A percentile compares a stretch with the other conserved stretches of the same genome.
phyloP scores from a whole-genome alignment of 2,888 invertebrate species.

The Notodonta dromedarius region DNA sequence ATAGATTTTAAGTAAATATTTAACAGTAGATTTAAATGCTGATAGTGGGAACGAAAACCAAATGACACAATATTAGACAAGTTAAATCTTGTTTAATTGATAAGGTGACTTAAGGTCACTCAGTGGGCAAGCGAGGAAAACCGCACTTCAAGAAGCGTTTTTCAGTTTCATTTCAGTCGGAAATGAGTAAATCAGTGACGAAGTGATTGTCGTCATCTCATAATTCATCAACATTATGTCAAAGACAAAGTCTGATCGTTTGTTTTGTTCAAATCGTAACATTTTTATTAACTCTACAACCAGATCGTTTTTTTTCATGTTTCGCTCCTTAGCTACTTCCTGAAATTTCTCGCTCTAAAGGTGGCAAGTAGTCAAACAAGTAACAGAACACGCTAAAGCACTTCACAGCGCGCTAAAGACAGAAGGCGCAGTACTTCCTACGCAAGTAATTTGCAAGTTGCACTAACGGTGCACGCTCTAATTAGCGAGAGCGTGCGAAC shows the following conservation, averaged over 20 bases:
- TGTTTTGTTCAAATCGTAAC: background rate
- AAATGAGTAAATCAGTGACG: too few species aligned
- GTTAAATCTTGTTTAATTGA: too few species aligned
- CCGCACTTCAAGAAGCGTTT: too few species aligned
- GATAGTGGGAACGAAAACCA: too few species aligned
- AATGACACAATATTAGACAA: too few species aligned
- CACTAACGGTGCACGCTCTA: slow-evolving; percentile 29
- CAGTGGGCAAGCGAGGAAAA: too few species aligned
- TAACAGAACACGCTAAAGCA: slow-evolving; percentile 28
- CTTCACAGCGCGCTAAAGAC: slow-evolving; percentile 16
- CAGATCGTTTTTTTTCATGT: background rate
- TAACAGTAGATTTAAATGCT: slow-evolving; percentile 5
- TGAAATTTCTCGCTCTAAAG: background rate
- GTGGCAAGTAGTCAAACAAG: slow-evolving; percentile 24
- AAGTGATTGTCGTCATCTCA: too few species aligned
- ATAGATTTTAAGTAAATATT: slow-evolving; percentile 7
- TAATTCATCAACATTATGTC: too few species aligned
- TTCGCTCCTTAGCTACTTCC: background rate
- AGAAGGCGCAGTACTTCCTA: slow-evolving; percentile 17
- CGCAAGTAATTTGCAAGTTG: slow-evolving; percentile 26
- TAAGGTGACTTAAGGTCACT: too few species aligned
- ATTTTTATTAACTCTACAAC: background rate
- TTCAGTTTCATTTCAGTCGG: too few species aligned
- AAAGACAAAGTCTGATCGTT: too few species aligned
- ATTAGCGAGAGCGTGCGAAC: slow-evolving; percentile 33